Evolutionary conservation across 2,797 vertebrate genomes (phyloP).

Genomic region (Spea hammondii): DNA sequence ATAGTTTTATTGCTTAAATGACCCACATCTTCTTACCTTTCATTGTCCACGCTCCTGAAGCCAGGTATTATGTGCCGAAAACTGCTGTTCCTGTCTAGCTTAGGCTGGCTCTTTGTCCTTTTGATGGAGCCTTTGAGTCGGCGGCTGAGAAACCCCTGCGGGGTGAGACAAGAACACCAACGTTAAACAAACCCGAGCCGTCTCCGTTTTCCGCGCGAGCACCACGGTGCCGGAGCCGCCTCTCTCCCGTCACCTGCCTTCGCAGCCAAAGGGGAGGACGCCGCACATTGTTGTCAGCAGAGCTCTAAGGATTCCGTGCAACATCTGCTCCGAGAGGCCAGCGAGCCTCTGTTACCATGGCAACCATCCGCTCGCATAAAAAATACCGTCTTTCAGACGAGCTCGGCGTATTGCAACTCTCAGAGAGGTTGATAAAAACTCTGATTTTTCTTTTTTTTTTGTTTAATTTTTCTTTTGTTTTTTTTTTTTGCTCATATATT

Average conservation of each 20-base stretch:
- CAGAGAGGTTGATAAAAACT: conserved; percentile 23
- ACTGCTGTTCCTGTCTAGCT: conserved; percentile 97
- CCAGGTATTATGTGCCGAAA: conserved; percentile 96
- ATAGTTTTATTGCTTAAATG: background rate
- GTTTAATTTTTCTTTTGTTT: background rate
- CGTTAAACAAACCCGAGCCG: conserved; percentile 35
- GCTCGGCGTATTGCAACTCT: conserved; percentile 54
- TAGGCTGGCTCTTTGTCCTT: conserved; percentile 97
- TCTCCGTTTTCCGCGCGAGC: background rate
- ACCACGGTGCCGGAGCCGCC: background rate
- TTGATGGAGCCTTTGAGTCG: conserved; percentile 98
- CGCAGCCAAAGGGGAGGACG: conserved; percentile 38
- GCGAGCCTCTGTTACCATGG: conserved; percentile 82
- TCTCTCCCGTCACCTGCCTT: conserved; percentile 45
- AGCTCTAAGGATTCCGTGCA: conserved; percentile 63
- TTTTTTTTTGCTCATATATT: background rate
- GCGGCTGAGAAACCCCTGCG: conserved; percentile 93
- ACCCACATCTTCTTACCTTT: conserved; percentile 76
- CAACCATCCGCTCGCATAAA: conserved; percentile 79
- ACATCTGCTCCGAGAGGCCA: conserved; percentile 70
- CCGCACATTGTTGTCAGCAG: conserved; percentile 57
- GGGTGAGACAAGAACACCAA: conserved; percentile 60
- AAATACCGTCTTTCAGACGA: conserved; percentile 59
- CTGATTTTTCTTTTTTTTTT: background rate
- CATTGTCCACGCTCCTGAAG: conserved; percentile 91